Base-by-base conservation (phyloP, 1,140 invertebrate species). In the Oscheius sp. region DNA sequence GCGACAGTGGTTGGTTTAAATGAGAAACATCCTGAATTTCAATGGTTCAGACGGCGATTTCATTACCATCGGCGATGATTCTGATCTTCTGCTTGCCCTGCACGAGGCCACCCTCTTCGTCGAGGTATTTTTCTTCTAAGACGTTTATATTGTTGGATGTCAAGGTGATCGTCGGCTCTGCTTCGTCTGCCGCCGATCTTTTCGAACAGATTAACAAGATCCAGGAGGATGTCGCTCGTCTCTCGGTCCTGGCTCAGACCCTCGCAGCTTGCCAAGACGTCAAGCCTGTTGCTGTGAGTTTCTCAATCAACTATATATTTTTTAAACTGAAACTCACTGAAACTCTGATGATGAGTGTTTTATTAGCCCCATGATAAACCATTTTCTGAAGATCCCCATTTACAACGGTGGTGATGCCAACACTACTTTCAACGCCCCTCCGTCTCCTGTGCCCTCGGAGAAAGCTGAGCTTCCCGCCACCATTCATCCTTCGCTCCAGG, bases 21-120 rank as follows among this genome's bases (percentile, higher is more conserved):
- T 59, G 28, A 29, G 55, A 0, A 59, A 26, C 15, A 0, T 15
- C 0, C 55, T 18, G 18, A 18, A 59, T 59, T 59, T 15, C 55
- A 59, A 29, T 2, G 63, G 70, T 77, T n/a, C 29, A 80, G 79
- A 80, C 26, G 70, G 59, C 13, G 79, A 80, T 63, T 75, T 80
- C 28, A 65, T 80, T 20, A 81, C 78, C 0, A 49, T 80, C n/a
- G 64, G 64, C 55, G 62, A 79, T 45, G 79, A 80, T 45, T 59
- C 68, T 23, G 79, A 80, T 38, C 38, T 80, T n/a, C 31, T 70
- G 15, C 46, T 80, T 35, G 79, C 80, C 1, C 36, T 80, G 23
- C 49, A 63, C 36, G 35, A 72, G 63, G 46, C 75, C 42, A 62
- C 49, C 18, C 68, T 77, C n/a, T 79, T 26, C 36, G 36, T 80